A percentile compares a stretch with the other conserved stretches of the same genome.
phyloP scores from a whole-genome alignment of 2,888 invertebrate species.

The Ophioninae sp. region DNA sequence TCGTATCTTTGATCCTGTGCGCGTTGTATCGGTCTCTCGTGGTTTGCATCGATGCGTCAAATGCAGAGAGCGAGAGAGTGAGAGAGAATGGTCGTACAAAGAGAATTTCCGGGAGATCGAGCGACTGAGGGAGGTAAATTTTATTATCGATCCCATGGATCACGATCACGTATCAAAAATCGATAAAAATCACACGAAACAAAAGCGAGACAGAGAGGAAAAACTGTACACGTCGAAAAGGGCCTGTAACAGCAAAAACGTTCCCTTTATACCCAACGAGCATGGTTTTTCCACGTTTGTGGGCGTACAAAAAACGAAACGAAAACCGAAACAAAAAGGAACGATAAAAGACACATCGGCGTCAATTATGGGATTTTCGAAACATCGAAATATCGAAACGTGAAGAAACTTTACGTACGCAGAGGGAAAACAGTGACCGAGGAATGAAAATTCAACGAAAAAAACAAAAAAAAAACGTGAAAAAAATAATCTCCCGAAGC shows the following conservation, averaged over 20 bases:
- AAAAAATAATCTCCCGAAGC: constrained; percentile 2
- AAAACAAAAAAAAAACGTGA: constrained; percentile 6
- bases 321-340: background rate
- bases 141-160: constrained; percentile 44
- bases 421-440: background rate
- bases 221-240: no score
- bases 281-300: background rate
- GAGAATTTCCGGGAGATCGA: constrained; percentile 4
- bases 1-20: constrained; percentile 59
- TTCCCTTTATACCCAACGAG: background rate
- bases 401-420: no score
- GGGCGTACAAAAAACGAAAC: background rate
- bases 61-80: constrained; percentile 16
- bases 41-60: constrained; percentile 47
- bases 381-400: no score
- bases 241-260: background rate
- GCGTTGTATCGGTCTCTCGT: constrained; percentile 44
- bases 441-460: background rate
- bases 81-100: background rate
- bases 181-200: background rate
- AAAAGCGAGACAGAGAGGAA: no score
- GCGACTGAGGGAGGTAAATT: constrained; percentile 14
- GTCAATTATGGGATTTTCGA: no score
- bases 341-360: background rate
- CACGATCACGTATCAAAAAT: constrained; percentile 5